Evolutionary conservation across 1,140 invertebrate species (phyloP), one percentile per base, ranked within the genome.

Genomic region (Macrobrachium nipponense): DNA sequence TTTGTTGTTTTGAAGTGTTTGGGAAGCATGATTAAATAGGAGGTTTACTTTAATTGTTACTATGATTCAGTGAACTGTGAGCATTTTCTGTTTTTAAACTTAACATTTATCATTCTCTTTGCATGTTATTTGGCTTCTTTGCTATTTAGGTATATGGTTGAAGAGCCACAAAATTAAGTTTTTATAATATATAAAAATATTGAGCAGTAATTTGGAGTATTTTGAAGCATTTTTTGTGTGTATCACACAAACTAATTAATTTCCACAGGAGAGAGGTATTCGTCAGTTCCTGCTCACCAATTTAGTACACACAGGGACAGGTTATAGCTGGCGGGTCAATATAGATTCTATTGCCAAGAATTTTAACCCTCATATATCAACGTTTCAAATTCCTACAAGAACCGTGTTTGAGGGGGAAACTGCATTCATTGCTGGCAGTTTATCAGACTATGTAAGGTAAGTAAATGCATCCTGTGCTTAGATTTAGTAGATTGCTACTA

Each of bases 221-320:
- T 15, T 75, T 75, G n/a, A n/a, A 3, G 23, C 0, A 8, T 61
- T 15, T 78, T 36, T 61, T 78, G 7, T 20, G 62, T 5, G 7
- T 75, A 23, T 43, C 15, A 64, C 8, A 36, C 12, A 27, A 27
- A 43, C 15, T 18, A 36, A 6, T 66, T 0, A 20, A 59, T 36
- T 36, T 51, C 43, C 66, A 77, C 86, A 93, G 93, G 92, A 93
- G 87, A 51, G 88, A 60, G 82, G 87, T 7, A 88, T 93, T 70
- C 91, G 94, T 18, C 91, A 95, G 89, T 97, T 97, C 91, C 91
- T 97, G 43, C 91, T 96, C 20, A 96, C 95, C n/a, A 97, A 97
- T 90, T 91, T 97, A 14, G 92, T 94, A 17, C 70, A 27, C 0
- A 93, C 94, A 90, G 93, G 92, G 36, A 93, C 93, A 89, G 91